Percentiles rank a stretch among this genome's conserved stretches.
phyloP scores from a whole-genome alignment of 1,140 invertebrate species.

The Babylonia areolata region DNA sequence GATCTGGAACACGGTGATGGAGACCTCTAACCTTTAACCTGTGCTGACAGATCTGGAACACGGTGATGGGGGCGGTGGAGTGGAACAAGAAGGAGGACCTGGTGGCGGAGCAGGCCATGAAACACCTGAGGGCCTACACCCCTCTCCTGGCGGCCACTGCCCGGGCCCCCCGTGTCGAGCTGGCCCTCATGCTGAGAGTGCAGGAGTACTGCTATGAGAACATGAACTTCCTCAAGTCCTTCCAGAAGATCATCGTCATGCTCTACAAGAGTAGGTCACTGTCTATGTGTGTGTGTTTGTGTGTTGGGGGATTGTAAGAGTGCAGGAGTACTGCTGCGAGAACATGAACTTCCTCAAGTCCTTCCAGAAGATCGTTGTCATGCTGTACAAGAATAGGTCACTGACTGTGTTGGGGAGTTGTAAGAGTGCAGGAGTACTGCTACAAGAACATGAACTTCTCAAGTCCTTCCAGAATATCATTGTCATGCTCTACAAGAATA shows the following conservation, averaged over 20 bases:
- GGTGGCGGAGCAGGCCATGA: slow-evolving; percentile 94
- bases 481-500: slow-evolving; percentile 95
- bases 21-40: no score
- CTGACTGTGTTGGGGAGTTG: no score
- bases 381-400: slow-evolving; percentile 93
- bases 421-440: slow-evolving; percentile 97
- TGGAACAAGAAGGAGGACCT: slow-evolving; percentile 99
- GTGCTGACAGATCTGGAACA: slow-evolving; percentile 86
- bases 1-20: slow-evolving; percentile 96
- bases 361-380: slow-evolving; percentile 97
- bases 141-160: slow-evolving; percentile 91
- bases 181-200: slow-evolving; percentile 91
- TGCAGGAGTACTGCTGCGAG: slow-evolving; percentile 98
- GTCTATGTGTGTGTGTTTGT: no score
- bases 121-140: slow-evolving; percentile 91
- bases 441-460: slow-evolving; percentile 99
- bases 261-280: slow-evolving; percentile 93
- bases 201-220: slow-evolving; percentile 99
- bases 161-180: slow-evolving; percentile 86
- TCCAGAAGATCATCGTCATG: slow-evolving; percentile 96
- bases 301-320: no score
- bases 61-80: slow-evolving; percentile 94
- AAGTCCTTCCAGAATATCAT: slow-evolving; percentile 98
- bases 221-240: slow-evolving; percentile 99
- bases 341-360: slow-evolving; percentile 99